Evolutionary conservation across 1,140 invertebrate genomes (phyloP).

Genomic region (Hylaeus anthracinus): DNA sequence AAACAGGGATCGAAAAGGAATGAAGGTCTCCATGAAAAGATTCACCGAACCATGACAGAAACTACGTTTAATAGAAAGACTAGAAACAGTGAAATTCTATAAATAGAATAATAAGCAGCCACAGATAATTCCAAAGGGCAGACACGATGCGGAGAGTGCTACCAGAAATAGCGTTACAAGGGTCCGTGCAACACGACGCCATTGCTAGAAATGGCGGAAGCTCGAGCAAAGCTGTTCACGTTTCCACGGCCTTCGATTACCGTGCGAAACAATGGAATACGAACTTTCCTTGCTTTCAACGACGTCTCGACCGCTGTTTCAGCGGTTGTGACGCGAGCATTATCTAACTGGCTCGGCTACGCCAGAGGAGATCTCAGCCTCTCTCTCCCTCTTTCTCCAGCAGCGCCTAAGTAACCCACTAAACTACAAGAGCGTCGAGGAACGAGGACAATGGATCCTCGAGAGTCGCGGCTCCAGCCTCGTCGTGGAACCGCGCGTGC

Average conservation of each 20-base stretch:
- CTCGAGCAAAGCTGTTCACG: not conserved
- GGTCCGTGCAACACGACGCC: too few species aligned
- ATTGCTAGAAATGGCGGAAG: slow-evolving; percentile 11
- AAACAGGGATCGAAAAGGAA: too few species aligned
- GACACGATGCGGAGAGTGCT: too few species aligned
- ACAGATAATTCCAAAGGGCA: too few species aligned
- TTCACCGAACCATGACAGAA: too few species aligned
- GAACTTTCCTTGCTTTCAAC: slow-evolving; percentile 35
- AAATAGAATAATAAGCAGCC: too few species aligned
- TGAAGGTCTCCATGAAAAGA: too few species aligned
- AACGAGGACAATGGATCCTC: slow-evolving; percentile 62
- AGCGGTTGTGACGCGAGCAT: slow-evolving; percentile 43
- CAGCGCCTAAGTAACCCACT: slow-evolving; percentile 59
- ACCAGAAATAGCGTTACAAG: too few species aligned
- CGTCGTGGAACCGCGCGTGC: slow-evolving; percentile 29
- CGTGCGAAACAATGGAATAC: slow-evolving; percentile 25
- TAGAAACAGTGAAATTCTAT: too few species aligned
- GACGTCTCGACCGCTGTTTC: slow-evolving; percentile 1
- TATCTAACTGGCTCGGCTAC: slow-evolving; percentile 47
- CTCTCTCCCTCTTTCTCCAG: not conserved
- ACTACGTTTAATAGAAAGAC: too few species aligned
- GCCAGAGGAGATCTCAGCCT: slow-evolving; percentile 47
- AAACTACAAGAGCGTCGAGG: slow-evolving; percentile 55
- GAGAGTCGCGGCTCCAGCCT: slow-evolving; percentile 44
- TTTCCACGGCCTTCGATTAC: slow-evolving; percentile 42